phyloP scores from a whole-genome alignment of 2,113 vertebrate genomes.

The Suncus etruscus region DNA sequence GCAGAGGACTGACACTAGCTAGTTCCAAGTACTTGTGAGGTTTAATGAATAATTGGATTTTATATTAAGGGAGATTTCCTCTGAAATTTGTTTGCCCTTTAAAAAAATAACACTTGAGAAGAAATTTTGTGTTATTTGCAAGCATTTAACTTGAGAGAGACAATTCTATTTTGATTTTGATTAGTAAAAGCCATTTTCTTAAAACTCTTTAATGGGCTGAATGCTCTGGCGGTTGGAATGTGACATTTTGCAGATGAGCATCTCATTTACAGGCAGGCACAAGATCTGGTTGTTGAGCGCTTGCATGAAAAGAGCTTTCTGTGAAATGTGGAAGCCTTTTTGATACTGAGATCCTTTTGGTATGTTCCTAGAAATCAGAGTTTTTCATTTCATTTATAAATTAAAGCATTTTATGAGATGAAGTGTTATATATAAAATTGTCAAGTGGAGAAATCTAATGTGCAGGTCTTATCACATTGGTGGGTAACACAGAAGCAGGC shows the following conservation, averaged over 20 bases:
- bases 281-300: conserved; percentile 52
- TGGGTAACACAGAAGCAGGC: conserved; percentile 31
- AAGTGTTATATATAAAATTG: conserved; percentile 41
- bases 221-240: conserved; percentile 40
- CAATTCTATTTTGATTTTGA: conserved; percentile 47
- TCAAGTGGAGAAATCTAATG: conserved; percentile 59
- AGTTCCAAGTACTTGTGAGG: conserved; percentile 7
- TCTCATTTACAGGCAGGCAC: conserved; percentile 57
- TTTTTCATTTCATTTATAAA: conserved; percentile 65
- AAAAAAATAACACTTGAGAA: conserved; percentile 8
- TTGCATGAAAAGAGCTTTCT: conserved; percentile 59
- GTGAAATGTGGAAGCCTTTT: conserved; percentile 44
- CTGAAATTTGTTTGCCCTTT: conserved; percentile 35
- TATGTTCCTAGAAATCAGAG: conserved; percentile 57
- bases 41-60: conserved; percentile 55
- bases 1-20: conserved; percentile 1
- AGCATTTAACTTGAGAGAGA: conserved; percentile 34
- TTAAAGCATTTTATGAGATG: conserved; percentile 41
- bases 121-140: conserved; percentile 56
- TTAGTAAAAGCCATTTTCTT: conserved; percentile 51
- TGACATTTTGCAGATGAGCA: conserved; percentile 65
- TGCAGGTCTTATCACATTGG: conserved; percentile 41
- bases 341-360: conserved; percentile 51
- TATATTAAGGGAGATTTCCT: conserved; percentile 14
- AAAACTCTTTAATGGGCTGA: conserved; percentile 42